Base-by-base conservation (phyloP, 92 coral and sea anemone species). In the Heliopora coerulea region DNA sequence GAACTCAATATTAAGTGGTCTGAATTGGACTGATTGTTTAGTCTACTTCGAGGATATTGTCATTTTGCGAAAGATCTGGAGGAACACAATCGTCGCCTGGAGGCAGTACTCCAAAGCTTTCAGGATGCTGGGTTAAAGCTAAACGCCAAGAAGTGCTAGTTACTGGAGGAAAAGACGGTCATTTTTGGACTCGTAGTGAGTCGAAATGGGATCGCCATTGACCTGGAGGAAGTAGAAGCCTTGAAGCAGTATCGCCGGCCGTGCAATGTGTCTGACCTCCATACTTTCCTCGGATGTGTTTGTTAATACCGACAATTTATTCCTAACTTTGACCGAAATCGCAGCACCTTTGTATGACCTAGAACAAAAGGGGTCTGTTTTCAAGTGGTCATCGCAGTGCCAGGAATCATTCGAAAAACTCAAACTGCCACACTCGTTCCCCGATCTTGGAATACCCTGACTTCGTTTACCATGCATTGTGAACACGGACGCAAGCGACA, bases 401-500 rank as follows among this genome's bases (percentile, higher is more conserved):
- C 72, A 65, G 23, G 56, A 65, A 6, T n/a, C 72, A 3, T 65
- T 65, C 19, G 54, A 65, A 15, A 64, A 19, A 15, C 72, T 64
- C 3, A 64, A 64, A 10, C 50, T 64, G 72, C 28, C 75, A 77
- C 44, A 76, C 65, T 18, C n/a, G 24, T 25, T 24, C 84, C 8
- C 85, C 83, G 54, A 72, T 78, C 8, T 52, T 83, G 18, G 79
- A 72, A 14, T 83, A 44, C 24, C 78, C 87, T 66, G 70, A 66
- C 60, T 78, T 54, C 44, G 62, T 21, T 46, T 61, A 31, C 80
- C 84, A 1, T 79, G 79, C 59, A 79, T 72, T 25, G 42, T 72
- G 40, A 84, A 84, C 35, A 80, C 80, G 41, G 78, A 84, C 39
- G 72, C 50, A 11, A 65, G 54, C 33, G 56, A 65, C 50, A 65